A percentile compares a stretch with the other conserved stretches of the same genome.
phyloP scores from a whole-genome alignment of 2,113 vertebrate genomes.

The Tamias sibiricus region DNA sequence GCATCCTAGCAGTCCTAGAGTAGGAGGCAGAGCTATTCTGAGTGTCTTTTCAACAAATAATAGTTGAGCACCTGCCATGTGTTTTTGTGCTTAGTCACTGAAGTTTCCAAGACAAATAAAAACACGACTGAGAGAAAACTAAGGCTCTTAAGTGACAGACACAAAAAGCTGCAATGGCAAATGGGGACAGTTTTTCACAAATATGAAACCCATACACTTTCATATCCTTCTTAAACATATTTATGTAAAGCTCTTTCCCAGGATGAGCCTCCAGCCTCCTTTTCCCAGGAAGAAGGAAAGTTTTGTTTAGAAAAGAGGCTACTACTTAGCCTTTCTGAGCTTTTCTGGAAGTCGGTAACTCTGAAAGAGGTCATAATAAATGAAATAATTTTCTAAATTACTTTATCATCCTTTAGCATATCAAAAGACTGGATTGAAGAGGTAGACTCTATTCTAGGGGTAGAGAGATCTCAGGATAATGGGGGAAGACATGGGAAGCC shows the following conservation, averaged over 20 bases:
- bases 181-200: neutral
- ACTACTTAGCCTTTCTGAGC: neutral
- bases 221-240: neutral
- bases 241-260: neutral
- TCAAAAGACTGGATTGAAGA: neutral
- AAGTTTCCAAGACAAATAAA: slow-evolving; percentile 11
- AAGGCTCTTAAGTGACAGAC: neutral
- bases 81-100: neutral
- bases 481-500: neutral
- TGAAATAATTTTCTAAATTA: neutral
- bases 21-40: neutral
- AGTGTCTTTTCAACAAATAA: slow-evolving; percentile 24
- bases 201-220: neutral
- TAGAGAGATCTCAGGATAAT: neutral
- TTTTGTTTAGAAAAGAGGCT: neutral
- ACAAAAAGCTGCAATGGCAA: neutral
- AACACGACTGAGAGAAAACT: neutral
- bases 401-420: neutral
- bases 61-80: neutral
- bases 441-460: too few relatives aligned
- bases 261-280: neutral
- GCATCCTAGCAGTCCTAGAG: neutral
- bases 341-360: neutral
- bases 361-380: neutral
- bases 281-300: neutral